phyloP scores from a whole-genome alignment of 2,888 invertebrate species.

The Aphidius colemani region DNA sequence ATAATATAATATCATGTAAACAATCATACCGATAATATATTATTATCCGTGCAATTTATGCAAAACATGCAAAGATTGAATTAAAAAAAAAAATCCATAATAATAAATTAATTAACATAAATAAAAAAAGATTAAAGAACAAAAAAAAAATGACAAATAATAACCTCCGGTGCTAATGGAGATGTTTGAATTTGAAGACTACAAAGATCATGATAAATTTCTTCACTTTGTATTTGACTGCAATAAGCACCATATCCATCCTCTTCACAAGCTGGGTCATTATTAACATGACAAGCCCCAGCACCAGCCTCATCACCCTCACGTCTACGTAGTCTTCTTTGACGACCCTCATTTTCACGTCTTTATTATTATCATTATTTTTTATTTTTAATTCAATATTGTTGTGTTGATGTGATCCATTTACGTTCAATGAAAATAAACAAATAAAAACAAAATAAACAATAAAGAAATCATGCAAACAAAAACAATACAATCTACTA shows the following conservation, averaged over 20 bases:
- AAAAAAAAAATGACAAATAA: conserved; percentile 40
- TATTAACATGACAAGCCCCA: conserved; percentile 45
- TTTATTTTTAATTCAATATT: too few species aligned
- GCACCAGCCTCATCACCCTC: conserved; percentile 52
- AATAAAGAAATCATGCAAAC: not conserved
- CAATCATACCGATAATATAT: conserved; percentile 12
- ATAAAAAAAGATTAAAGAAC: conserved; percentile 16
- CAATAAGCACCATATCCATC: conserved; percentile 72
- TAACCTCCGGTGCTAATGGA: conserved; percentile 57
- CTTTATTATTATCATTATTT: conserved; percentile 32
- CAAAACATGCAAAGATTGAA: conserved; percentile 7
- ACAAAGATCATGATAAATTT: conserved; percentile 94
- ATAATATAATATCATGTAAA: not conserved
- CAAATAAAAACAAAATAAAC: conserved; percentile 27
- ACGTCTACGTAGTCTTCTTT: conserved; percentile 53
- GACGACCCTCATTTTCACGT: conserved; percentile 57
- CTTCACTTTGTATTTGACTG: conserved; percentile 81
- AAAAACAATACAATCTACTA: not conserved
- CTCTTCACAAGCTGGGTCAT: conserved; percentile 60
- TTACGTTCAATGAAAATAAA: conserved; percentile 47
- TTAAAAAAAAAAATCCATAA: conserved; percentile 17
- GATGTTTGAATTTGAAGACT: conserved; percentile 68
- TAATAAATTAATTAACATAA: conserved; percentile 7
- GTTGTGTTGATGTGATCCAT: too few species aligned
- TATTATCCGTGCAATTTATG: conserved; percentile 17